Evolutionary conservation across 1,140 invertebrate species (phyloP).

Genomic region (Luehdorfia chinensis): DNA sequence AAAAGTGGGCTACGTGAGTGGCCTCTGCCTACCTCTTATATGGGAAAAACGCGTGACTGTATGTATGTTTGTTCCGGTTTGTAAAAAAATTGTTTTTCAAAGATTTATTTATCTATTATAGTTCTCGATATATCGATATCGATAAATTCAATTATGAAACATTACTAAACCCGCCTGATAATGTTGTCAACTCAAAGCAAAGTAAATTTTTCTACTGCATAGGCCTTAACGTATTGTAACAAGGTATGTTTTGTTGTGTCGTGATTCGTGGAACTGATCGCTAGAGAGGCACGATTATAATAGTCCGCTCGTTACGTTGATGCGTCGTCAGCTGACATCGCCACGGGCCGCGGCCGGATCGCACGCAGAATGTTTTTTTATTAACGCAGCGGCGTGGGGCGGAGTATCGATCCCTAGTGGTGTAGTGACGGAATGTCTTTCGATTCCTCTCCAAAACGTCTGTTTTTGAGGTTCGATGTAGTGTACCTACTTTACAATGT

Average conservation of each 20-base stretch:
- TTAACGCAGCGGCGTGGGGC: not conserved
- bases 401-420: constrained; percentile 1
- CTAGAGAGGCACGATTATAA: constrained; percentile 3
- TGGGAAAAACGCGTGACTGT: no score
- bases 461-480: no score
- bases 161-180: constrained; percentile 43
- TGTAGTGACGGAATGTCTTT: no score
- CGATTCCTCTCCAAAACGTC: no score
- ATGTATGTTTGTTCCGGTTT: no score
- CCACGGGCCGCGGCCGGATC: no score
- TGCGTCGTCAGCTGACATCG: constrained; percentile 5
- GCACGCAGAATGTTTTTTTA: constrained; percentile 13
- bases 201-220: constrained; percentile 20
- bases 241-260: constrained; percentile 25
- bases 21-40: no score
- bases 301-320: not conserved
- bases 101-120: no score
- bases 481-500: no score
- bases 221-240: constrained; percentile 29
- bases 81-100: no score
- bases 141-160: constrained; percentile 18
- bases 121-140: constrained; percentile 35
- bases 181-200: constrained; percentile 42
- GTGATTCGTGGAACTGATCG: not conserved
- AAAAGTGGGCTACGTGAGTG: no score